These are phyloP conservation scores for western clawed frog (Xenopus tropicalis) DNA, from an alignment of 2,113 vertebrate genomes.

Conservation along the genomic window DNA sequence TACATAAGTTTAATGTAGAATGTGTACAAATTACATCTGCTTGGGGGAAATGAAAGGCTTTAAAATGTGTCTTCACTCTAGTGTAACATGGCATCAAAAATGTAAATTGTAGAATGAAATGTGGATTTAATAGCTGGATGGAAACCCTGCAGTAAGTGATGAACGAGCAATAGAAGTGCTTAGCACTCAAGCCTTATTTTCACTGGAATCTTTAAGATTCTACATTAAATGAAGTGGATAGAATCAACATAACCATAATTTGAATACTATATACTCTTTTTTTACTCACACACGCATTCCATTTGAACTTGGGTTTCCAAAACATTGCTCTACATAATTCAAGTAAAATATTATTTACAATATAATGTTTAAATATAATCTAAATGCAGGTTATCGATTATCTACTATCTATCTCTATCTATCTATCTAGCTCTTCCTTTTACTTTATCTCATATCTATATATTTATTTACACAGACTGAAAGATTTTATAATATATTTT, in stretches of 20 bases:
- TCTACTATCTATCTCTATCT: too few relatives aligned
- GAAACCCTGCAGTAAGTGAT: slow-evolving; percentile 19
- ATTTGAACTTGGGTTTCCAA: background rate
- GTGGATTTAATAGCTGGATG: slow-evolving; percentile 38
- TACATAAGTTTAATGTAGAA: background rate
- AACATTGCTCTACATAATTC: background rate
- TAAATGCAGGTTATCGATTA: too few relatives aligned
- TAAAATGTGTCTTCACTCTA: slow-evolving; percentile 31
- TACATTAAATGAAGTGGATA: slow-evolving; percentile 23
- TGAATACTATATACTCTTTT: slow-evolving; percentile 9
- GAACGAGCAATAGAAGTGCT: slow-evolving; percentile 25
- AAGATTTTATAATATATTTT: too few relatives aligned
- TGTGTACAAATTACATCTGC: slow-evolving; percentile 25
- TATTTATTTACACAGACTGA: too few relatives aligned
- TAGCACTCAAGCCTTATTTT: slow-evolving; percentile 16
- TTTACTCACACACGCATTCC: background rate
- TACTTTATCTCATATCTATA: too few relatives aligned
- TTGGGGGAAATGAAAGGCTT: slow-evolving; percentile 26
- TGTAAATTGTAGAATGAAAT: slow-evolving; percentile 35
- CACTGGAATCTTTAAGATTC: slow-evolving; percentile 15
- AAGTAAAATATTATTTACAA: too few relatives aligned
- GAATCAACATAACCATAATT: slow-evolving; percentile 17
- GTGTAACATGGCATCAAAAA: slow-evolving; percentile 34
- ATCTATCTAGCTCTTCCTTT: too few relatives aligned
- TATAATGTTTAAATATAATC: too few relatives aligned